A percentile compares a stretch with the other conserved stretches of the same genome.
These are phyloP conservation scores for Zaprionus capensis DNA, from an alignment of 1,140 invertebrate genomes.

Conservation along the genomic window DNA sequence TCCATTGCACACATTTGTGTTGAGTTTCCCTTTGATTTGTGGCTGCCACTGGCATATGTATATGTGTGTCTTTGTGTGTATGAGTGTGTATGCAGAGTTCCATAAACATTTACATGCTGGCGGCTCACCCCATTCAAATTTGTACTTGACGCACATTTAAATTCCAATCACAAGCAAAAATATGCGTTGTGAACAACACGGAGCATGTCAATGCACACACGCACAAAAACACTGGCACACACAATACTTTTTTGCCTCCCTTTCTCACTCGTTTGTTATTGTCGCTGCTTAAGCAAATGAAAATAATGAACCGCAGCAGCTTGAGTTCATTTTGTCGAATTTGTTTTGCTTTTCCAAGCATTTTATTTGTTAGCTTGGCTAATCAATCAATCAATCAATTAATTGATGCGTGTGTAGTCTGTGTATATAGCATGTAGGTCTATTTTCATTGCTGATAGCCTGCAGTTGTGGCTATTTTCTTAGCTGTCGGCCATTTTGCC, in stretches of 20 bases:
- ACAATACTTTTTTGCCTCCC: neutral
- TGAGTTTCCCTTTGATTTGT: slow-evolving; percentile 56
- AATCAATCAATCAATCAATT: slow-evolving; percentile 61
- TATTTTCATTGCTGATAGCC: slow-evolving; percentile 51
- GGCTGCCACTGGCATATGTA: slow-evolving; percentile 37
- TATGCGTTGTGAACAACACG: slow-evolving; percentile 28
- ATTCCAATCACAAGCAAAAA: slow-evolving; percentile 51
- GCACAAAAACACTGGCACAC: neutral
- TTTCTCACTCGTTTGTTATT: slow-evolving; percentile 21
- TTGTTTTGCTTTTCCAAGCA: slow-evolving; percentile 29
- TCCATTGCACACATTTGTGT: slow-evolving; percentile 40
- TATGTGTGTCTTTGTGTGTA: neutral
- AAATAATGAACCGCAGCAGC: slow-evolving; percentile 42
- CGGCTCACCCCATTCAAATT: neutral
- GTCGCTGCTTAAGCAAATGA: slow-evolving; percentile 41
- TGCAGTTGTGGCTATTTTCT: slow-evolving; percentile 44
- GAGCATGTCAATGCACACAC: neutral
- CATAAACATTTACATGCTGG: slow-evolving; percentile 39
- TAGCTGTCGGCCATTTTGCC: slow-evolving; percentile 46
- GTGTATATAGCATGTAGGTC: neutral
- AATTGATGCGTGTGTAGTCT: slow-evolving; percentile 25
- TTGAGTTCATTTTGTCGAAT: slow-evolving; percentile 33
- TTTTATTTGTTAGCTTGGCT: slow-evolving; percentile 30
- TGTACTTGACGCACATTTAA: slow-evolving; percentile 45
- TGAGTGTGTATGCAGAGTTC: slow-evolving; percentile 32